These are phyloP conservation scores for Decapterus maruadsi DNA, from an alignment of 2,797 vertebrate species.

Conservation along the genomic window DNA sequence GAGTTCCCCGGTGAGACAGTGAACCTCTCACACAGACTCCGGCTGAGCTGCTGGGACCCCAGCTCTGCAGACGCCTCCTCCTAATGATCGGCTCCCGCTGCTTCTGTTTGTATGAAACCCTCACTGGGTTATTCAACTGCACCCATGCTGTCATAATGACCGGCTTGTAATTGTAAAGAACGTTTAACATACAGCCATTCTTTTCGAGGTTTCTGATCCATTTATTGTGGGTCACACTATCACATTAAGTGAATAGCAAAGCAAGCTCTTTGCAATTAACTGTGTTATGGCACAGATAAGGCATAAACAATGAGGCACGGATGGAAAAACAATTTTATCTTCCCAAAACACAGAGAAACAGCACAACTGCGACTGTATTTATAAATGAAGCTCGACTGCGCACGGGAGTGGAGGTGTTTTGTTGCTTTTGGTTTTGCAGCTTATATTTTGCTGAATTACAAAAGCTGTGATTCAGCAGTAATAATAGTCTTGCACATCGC, in stretches of 20 bases:
- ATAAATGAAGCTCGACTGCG: conserved; percentile 23
- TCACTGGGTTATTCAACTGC: conserved; percentile 68
- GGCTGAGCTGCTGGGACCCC: conserved; percentile 54
- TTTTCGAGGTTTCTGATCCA: conserved; percentile 49
- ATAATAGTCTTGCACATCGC: conserved; percentile 50
- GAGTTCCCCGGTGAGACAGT: conserved; percentile 69
- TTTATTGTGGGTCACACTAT: conserved; percentile 46
- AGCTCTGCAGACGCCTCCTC: conserved; percentile 58
- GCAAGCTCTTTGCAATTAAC: conserved; percentile 22
- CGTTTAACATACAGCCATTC: conserved; percentile 53
- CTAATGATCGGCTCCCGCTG: conserved; percentile 73
- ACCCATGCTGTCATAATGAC: conserved; percentile 74
- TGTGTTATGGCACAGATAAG: conserved; percentile 26
- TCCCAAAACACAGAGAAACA: conserved; percentile 4
- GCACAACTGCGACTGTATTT: conserved; percentile 21
- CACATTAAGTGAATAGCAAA: conserved; percentile 40
- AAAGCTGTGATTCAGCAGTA: conserved; percentile 70
- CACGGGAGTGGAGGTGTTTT: conserved; percentile 6
- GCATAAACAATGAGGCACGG: conserved; percentile 16
- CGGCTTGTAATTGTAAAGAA: conserved; percentile 67
- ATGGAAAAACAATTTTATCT: conserved; percentile 31
- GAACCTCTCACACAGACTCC: conserved; percentile 65
- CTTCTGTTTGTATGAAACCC: conserved; percentile 71
- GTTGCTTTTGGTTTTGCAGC: conserved; percentile 32
- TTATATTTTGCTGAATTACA: conserved; percentile 60